A percentile compares a stretch with the other conserved stretches of the same genome.
Evolutionary conservation across 2,113 vertebrate species (phyloP).

Genomic region (human (Homo sapiens)): DNA sequence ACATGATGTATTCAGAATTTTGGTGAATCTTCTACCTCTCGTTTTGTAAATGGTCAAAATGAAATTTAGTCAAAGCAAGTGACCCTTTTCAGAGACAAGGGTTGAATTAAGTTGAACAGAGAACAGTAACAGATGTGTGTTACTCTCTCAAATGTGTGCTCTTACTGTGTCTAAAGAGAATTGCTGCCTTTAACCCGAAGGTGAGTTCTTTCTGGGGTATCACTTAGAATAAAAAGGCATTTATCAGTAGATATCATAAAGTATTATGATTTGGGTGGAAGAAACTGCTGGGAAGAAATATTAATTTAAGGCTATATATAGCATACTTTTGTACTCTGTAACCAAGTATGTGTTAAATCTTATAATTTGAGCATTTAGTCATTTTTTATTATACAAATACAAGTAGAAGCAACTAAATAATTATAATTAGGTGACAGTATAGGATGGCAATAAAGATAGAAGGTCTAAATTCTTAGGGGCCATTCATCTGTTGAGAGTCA

Average conservation of each 20-base stretch:
- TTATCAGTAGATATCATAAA: not conserved
- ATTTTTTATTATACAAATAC: constrained; percentile 44
- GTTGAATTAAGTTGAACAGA: not conserved
- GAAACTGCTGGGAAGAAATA: not conserved
- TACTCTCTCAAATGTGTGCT: not conserved
- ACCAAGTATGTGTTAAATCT: not conserved
- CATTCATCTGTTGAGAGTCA: not conserved
- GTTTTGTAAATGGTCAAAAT: constrained; percentile 52
- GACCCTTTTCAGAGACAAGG: not conserved
- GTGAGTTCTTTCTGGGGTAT: not conserved
- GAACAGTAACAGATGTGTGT: not conserved
- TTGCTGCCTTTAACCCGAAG: not conserved
- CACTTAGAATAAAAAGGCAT: not conserved
- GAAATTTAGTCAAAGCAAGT: constrained; percentile 16
- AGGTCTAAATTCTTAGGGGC: not conserved
- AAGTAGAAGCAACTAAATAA: not conserved
- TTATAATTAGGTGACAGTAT: not conserved
- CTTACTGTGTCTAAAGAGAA: not conserved
- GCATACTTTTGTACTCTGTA: not conserved
- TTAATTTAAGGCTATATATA: not conserved
- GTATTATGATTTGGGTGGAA: not conserved
- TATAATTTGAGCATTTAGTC: constrained; percentile 5
- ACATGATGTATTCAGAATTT: constrained; percentile 63
- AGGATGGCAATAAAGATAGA: not conserved
- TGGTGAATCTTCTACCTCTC: constrained; percentile 40